A percentile compares a stretch with the other conserved stretches of the same genome.
phyloP scores from a whole-genome alignment of 1,140 invertebrate genomes.

The Drosophila willistoni region DNA sequence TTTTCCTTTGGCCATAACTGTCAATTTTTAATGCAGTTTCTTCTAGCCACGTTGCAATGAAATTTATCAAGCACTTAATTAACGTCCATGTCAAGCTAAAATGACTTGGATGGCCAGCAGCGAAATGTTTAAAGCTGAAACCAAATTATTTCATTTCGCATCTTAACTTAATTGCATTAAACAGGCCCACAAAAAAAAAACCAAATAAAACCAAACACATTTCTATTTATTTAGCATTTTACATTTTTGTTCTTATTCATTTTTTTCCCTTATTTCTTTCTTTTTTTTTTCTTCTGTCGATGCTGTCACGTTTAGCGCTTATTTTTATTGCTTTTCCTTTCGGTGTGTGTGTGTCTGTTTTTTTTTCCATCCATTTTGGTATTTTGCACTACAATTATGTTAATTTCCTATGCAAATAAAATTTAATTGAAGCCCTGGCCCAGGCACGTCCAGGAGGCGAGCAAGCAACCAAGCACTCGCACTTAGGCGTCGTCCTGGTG shows the following conservation, averaged over 20 bases:
- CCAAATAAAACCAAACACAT: slow-evolving; percentile 32
- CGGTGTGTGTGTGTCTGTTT: slow-evolving; percentile 6
- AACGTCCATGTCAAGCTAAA: slow-evolving; percentile 33
- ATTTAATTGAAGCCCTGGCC: slow-evolving; percentile 81
- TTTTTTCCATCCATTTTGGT: slow-evolving; percentile 53
- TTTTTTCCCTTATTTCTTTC: not conserved
- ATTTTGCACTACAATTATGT: slow-evolving; percentile 82
- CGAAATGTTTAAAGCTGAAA: slow-evolving; percentile 21
- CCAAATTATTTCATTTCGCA: slow-evolving; percentile 59
- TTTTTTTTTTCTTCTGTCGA: slow-evolving; percentile 4
- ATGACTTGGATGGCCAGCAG: not conserved
- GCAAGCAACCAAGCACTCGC: slow-evolving; percentile 28
- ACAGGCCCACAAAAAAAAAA: not conserved
- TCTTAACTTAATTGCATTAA: slow-evolving; percentile 1
- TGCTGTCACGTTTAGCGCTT: slow-evolving; percentile 69
- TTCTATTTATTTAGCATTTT: slow-evolving; percentile 68
- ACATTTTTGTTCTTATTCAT: slow-evolving; percentile 50
- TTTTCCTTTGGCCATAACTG: slow-evolving; percentile 62
- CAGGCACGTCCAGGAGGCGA: slow-evolving; percentile 36
- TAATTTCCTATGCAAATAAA: slow-evolving; percentile 83
- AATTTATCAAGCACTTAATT: slow-evolving; percentile 74
- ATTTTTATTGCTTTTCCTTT: slow-evolving; percentile 65
- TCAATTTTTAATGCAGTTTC: slow-evolving; percentile 76
- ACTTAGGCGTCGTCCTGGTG: slow-evolving; percentile 54
- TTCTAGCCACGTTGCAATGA: slow-evolving; percentile 65